Base-by-base conservation (phyloP, 2,888 invertebrate species). In the Eilema depressum region DNA sequence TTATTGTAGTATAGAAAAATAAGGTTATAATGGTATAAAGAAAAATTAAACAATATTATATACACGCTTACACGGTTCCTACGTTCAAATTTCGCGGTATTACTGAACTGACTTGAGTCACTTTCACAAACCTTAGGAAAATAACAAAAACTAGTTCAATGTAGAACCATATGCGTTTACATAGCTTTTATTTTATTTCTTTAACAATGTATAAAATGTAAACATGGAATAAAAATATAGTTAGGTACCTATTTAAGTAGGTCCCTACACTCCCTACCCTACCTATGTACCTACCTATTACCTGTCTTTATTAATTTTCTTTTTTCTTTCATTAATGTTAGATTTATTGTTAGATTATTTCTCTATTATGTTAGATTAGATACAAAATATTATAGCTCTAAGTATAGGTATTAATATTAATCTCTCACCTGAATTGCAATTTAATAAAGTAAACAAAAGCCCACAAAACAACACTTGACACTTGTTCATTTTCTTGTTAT, bases 381-480 rank as follows among this genome's bases (percentile, higher is more conserved):
- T 3, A 57, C 7, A 17, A 14, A 23, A n/a, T 41, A n/a, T n/a
- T n/a, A n/a, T n/a, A 61, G 3, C 25, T 25, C 14, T 7, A 14
- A 0, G 20, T 0, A 0, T 41, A 37, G 37, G 20, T 26, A 59
- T 37, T 53, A 65, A 75, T 28, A 41, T 25, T 17, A 26, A 11
- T 41, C 17, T 41, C 81, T 82, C 71, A 85, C 85, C 80, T 41
- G 59, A 56, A 69, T 59, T 70, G 67, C 47, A 70, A 68, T 80
- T 71, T 8, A 78, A 41, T 70, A 80, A 3, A 41, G 17, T 53
- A 30, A 81, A 71, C 56, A 80, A 68, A 70, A 84, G 63, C 59
- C 74, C 76, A 77, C 77, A 80, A 23, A 83, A 23, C 63, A 79
- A 23, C 66, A 74, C 62, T 60, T 30, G 68, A 77, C 66, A 72